A percentile compares a stretch with the other conserved stretches of the same genome.
Evolutionary conservation across 2,797 vertebrate genomes (phyloP).

Genomic region (Megalops cyprinoides): DNA sequence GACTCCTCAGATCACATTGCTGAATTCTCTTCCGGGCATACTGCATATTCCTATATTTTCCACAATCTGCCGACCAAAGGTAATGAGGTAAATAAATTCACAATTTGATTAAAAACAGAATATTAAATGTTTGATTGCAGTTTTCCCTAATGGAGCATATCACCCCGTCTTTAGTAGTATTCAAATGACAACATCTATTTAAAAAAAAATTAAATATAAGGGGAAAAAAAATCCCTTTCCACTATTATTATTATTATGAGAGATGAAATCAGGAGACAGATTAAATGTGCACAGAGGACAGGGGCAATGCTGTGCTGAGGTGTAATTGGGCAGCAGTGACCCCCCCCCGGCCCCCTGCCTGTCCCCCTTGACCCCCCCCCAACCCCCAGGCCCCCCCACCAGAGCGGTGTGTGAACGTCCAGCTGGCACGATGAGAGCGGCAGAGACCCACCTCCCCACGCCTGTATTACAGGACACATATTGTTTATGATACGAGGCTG

Average conservation of each 20-base stretch:
- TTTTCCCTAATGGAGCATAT: conserved; percentile 45
- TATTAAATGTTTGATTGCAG: conserved; percentile 51
- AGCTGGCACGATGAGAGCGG: conserved; percentile 64
- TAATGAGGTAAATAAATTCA: conserved; percentile 49
- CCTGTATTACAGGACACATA: conserved; percentile 52
- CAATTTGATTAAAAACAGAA: conserved; percentile 47
- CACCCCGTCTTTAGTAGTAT: conserved; percentile 46
- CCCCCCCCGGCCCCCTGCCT: conserved; percentile 33
- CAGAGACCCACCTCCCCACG: conserved; percentile 42
- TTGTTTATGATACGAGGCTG: conserved; percentile 64
- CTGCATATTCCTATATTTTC: conserved; percentile 39
- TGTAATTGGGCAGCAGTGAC: conserved; percentile 32
- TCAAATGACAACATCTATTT: conserved; percentile 48
- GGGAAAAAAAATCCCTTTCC: conserved; percentile 17
- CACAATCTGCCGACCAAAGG: conserved; percentile 45
- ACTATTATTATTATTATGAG: conserved; percentile 44
- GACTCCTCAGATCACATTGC: conserved; percentile 31
- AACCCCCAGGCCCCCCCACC: conserved; percentile 59
- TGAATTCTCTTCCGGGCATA: conserved; percentile 31
- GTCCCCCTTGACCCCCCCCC: conserved; percentile 50
- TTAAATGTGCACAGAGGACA: conserved; percentile 11
- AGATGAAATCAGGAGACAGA: conserved; percentile 29
- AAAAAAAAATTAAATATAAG: too few species aligned
- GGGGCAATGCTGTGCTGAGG: not conserved
- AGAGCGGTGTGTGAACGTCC: conserved; percentile 66